Evolutionary conservation across 2,888 invertebrate species (phyloP).

Genomic region (Brachynemurus nebulosus): DNA sequence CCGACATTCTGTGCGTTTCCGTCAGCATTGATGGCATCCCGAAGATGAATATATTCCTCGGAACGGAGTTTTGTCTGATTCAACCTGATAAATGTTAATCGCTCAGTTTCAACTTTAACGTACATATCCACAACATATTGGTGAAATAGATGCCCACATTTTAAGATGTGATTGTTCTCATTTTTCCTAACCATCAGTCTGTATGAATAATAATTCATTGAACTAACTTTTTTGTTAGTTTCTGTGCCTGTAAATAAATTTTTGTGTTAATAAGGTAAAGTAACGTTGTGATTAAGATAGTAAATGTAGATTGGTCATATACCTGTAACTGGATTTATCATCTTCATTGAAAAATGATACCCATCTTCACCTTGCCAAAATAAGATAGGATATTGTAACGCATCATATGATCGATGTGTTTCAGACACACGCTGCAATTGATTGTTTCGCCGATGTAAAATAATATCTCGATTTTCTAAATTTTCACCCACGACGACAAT

Average conservation of each 20-base stretch:
- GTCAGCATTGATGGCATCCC: slow-evolving; percentile 12
- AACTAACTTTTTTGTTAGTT: slow-evolving; percentile 7
- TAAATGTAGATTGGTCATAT: no score
- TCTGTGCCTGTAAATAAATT: slow-evolving; percentile 15
- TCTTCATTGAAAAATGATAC: slow-evolving; percentile 16
- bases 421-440: slow-evolving; percentile 20
- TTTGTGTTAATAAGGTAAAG: no score
- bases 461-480: slow-evolving; percentile 22
- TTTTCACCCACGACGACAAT: slow-evolving; percentile 18
- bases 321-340: slow-evolving; percentile 18
- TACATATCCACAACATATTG: slow-evolving; percentile 25
- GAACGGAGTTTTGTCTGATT: slow-evolving; percentile 22
- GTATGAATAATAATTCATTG: slow-evolving; percentile 12
- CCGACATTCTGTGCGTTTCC: slow-evolving; percentile 12
- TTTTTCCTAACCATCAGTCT: slow-evolving; percentile 9
- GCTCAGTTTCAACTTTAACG: slow-evolving; percentile 23
- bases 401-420: slow-evolving; percentile 26
- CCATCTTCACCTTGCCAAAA: slow-evolving; percentile 7
- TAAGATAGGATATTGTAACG: slow-evolving; percentile 24
- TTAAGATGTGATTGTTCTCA: slow-evolving; percentile 9
- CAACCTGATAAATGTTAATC: slow-evolving; percentile 20
- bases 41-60: slow-evolving; percentile 20
- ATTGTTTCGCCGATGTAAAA: slow-evolving; percentile 22
- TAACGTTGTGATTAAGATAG: no score
- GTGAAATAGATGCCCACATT: slow-evolving; percentile 19